These are phyloP conservation scores for Cynoglossus semilaevis DNA, from an alignment of 2,113 vertebrate genomes.

Conservation along the genomic window DNA sequence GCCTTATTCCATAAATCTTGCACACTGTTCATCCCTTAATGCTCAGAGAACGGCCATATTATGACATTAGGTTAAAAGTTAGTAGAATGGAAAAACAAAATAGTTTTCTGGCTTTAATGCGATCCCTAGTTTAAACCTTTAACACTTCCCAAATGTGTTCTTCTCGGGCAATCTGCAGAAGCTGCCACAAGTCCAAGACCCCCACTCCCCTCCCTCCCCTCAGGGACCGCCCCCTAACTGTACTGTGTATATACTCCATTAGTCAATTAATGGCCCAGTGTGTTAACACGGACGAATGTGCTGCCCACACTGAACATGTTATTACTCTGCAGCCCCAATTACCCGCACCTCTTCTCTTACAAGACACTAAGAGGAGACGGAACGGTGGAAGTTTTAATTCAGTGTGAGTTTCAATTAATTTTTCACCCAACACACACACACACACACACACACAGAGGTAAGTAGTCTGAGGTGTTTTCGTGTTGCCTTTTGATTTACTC, in stretches of 20 bases:
- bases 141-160: conserved; percentile 22
- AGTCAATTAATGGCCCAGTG: conserved; percentile 71
- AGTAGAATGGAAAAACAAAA: too few relatives aligned
- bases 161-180: conserved; percentile 21
- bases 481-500: not conserved
- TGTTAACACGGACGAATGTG: conserved; percentile 64
- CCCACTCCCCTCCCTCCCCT: conserved; percentile 13
- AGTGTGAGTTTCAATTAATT: too few relatives aligned
- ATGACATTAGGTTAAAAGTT: too few relatives aligned
- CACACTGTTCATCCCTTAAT: too few relatives aligned
- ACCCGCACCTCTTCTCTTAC: conserved; percentile 41
- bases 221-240: conserved; percentile 34
- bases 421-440: too few relatives aligned
- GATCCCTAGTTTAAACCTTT: conserved; percentile 25
- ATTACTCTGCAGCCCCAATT: conserved; percentile 68
- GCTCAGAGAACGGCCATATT: too few relatives aligned
- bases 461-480: not conserved
- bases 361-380: conserved; percentile 24
- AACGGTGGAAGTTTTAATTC: conserved; percentile 30
- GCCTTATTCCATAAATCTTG: too few relatives aligned
- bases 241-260: conserved; percentile 68
- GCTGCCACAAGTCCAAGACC: conserved; percentile 28
- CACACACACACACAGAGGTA: too few relatives aligned
- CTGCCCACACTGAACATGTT: conserved; percentile 66
- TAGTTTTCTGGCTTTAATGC: conserved; percentile 12